Conservation (phyloP, 2,113 vertebrate species). For the Apodemus sylvaticus region DNA sequence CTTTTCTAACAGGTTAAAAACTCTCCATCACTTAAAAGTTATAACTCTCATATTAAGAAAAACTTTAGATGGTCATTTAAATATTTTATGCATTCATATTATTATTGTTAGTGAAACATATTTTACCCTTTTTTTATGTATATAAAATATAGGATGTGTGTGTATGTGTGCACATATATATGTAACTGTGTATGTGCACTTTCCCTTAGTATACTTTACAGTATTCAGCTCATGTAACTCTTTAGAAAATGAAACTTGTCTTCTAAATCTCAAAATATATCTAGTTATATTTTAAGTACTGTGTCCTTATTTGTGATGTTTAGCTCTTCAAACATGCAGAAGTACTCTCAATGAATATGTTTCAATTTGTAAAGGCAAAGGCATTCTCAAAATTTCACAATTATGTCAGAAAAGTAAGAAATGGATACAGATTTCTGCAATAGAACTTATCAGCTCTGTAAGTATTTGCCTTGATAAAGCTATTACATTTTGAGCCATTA, state of each 20-base stretch:
- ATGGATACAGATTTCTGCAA: conserved; percentile 54
- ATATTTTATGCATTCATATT: neutral
- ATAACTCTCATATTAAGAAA: neutral
- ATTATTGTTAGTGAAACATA: neutral
- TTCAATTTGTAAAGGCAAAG: conserved; percentile 59
- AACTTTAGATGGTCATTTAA: neutral
- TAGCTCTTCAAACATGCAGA: conserved; percentile 58
- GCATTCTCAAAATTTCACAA: conserved; percentile 69
- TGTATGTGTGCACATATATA: neutral
- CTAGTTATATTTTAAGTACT: conserved; percentile 50
- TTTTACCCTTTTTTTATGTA: neutral
- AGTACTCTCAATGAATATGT: conserved; percentile 65
- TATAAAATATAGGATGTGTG: neutral
- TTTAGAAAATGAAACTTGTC: conserved; percentile 34
- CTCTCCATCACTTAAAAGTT: neutral
- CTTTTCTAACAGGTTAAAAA: neutral
- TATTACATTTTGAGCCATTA: conserved; percentile 14
- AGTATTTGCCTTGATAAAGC: conserved; percentile 71
- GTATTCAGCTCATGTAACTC: neutral
- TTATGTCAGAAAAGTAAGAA: conserved; percentile 77
- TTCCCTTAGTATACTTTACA: neutral
- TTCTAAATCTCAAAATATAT: conserved; percentile 60
- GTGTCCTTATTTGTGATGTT: conserved; percentile 57
- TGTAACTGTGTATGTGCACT: neutral
- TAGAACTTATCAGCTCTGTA: conserved; percentile 59